Base-by-base conservation (phyloP, 1,140 invertebrate genomes). In the Diorhabda carinulata region DNA sequence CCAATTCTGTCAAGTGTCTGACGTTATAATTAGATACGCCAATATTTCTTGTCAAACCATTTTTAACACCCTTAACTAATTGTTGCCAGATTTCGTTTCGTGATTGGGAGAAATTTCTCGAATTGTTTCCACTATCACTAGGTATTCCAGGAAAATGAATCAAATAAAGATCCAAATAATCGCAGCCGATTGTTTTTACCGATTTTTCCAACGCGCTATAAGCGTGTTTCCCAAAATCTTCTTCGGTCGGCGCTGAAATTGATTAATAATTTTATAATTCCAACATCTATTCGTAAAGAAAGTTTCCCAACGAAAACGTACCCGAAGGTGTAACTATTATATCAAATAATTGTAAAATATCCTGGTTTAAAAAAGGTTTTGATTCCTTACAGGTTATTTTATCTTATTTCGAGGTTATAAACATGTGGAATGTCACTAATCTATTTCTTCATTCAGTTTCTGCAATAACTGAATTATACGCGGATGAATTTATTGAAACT, bases 11-110 rank as follows among this genome's bases (percentile, higher is more conserved):
- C 0, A 96, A 77, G 82, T 96, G 94, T 25, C 81, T 79, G 3
- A 88, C 79, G 42, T 87, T 90, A 75, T 91, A 96, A 81, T 96
- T 96, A 0, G 92, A 94, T 0, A 96, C 91, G 6, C 94, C 94
- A 72, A 95, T 91, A 3, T 89, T 86, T 78, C 84, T 87, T 2
- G 94, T 76, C 10, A 87, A 74, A 2, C 86, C 87, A 75, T 86
- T 74, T 66, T 87, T 81, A 63, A 90, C 84, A 0, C 92, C 79
- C 63, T 88, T 80, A 57, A 87, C 85, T 67, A 96, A 81, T 52
- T 86, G 85, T 52, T 81, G 75, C 93, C 93, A 96, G 62, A 88
- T 91, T 63, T 85, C 78, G 47, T 63, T 86, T 82, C 72, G 61
- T 40, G 70, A 60, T 6, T 9, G n/a, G 6, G 44, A 64, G 43